A percentile compares a stretch with the other conserved stretches of the same genome.
These are phyloP conservation scores for Nyctibius grandis DNA, from an alignment of 2,797 vertebrate genomes.

Conservation along the genomic window DNA sequence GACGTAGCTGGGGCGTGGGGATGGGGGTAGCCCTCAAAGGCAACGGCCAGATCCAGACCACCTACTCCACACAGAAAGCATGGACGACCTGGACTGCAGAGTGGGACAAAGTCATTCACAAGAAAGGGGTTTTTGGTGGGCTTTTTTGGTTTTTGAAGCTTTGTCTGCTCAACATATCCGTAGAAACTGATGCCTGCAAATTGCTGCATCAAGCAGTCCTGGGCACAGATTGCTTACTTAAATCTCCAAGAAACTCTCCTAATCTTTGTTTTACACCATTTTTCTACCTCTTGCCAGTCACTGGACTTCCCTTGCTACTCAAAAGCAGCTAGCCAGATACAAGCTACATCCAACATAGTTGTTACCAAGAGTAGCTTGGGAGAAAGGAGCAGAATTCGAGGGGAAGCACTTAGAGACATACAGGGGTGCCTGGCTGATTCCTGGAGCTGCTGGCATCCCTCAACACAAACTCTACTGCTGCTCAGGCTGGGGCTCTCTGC, in stretches of 20 bases:
- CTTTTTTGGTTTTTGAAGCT: not conserved
- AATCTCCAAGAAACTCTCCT: not conserved
- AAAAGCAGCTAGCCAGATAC: not conserved
- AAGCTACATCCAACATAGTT: not conserved
- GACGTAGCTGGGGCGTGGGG: accelerated
- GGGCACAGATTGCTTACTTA: not conserved
- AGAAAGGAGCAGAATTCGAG: not conserved
- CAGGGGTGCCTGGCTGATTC: not conserved
- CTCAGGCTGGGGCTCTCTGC: not conserved
- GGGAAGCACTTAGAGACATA: not conserved
- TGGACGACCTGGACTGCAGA: not conserved
- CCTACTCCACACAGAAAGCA: not conserved
- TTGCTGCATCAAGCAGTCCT: not conserved
- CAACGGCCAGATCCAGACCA: not conserved
- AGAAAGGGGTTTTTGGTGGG: not conserved
- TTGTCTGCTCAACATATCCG: not conserved
- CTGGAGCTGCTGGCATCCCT: not conserved
- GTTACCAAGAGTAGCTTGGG: not conserved
- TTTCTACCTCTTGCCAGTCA: not conserved
- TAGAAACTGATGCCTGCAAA: not conserved
- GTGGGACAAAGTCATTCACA: not conserved
- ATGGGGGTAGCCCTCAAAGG: no score
- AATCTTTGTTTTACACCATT: not conserved
- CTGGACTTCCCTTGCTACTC: not conserved
- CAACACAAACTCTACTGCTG: not conserved